Percentiles rank a stretch among this genome's conserved stretches.
Conservation (phyloP, 2,797 vertebrate species). For the Chromis chromis region DNA sequence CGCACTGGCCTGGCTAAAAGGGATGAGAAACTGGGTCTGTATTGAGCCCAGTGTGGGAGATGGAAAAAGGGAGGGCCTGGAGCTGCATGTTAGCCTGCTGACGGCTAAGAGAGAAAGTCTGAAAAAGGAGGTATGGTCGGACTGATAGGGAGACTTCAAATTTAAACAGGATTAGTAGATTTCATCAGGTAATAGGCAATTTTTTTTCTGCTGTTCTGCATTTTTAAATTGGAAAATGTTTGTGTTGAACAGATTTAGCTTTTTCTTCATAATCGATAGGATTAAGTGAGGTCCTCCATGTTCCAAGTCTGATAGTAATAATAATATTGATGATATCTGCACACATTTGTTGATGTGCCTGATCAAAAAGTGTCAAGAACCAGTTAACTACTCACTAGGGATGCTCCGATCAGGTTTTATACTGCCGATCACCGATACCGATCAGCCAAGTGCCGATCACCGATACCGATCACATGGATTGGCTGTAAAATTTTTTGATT, state of each 20-base stretch:
- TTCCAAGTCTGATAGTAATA: background rate
- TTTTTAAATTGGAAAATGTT: slow-evolving; percentile 4
- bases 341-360: no score
- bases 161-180: slow-evolving; percentile 2
- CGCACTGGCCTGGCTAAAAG: slow-evolving; percentile 52
- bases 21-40: slow-evolving; percentile 69
- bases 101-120: slow-evolving; percentile 29
- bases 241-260: background rate
- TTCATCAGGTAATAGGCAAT: background rate
- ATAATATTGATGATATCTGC: background rate
- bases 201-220: slow-evolving; percentile 13
- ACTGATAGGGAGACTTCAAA: slow-evolving; percentile 24
- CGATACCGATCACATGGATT: no score
- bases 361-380: no score
- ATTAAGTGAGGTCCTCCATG: background rate
- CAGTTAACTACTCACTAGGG: no score
- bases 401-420: no score
- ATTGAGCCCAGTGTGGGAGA: slow-evolving; percentile 43
- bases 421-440: no score
- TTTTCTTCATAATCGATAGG: background rate
- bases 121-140: slow-evolving; percentile 15
- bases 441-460: no score
- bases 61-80: slow-evolving; percentile 49
- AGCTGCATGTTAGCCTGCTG: slow-evolving; percentile 37
- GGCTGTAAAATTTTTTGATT: no score